Evolutionary conservation across 2,113 vertebrate genomes (phyloP).

Genomic region (Capreolus pygargus): DNA sequence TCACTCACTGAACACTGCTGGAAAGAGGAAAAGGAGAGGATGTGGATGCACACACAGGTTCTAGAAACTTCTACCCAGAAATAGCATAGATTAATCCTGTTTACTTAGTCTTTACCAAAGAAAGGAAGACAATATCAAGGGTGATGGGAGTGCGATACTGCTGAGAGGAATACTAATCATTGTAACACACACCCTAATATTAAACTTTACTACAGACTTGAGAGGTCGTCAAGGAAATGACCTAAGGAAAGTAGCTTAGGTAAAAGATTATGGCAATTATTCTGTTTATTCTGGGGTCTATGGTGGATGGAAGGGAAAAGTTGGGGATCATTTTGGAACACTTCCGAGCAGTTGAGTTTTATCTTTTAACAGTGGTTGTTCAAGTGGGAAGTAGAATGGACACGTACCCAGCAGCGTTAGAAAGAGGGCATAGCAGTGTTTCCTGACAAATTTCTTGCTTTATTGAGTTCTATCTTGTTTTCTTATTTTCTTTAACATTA

Average conservation of each 20-base stretch:
- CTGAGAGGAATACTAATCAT: neutral
- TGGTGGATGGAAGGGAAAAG: neutral
- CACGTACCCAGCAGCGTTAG: neutral
- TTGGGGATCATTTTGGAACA: neutral
- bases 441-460: neutral
- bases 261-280: neutral
- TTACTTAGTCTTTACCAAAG: neutral
- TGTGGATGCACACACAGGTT: accelerated
- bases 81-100: neutral
- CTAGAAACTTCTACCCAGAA: neutral
- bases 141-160: neutral
- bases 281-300: neutral
- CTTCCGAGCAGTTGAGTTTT: neutral
- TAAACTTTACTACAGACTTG: neutral
- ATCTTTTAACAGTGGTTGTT: neutral
- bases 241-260: neutral
- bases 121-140: neutral
- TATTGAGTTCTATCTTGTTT: neutral
- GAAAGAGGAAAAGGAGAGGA: neutral
- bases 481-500: neutral
- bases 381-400: neutral
- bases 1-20: neutral
- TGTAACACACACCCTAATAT: neutral
- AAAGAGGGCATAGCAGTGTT: neutral
- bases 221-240: neutral